A percentile compares a stretch with the other conserved stretches of the same genome.
Evolutionary conservation across 2,888 invertebrate species (phyloP).

Genomic region (Mellilla xanthometata): DNA sequence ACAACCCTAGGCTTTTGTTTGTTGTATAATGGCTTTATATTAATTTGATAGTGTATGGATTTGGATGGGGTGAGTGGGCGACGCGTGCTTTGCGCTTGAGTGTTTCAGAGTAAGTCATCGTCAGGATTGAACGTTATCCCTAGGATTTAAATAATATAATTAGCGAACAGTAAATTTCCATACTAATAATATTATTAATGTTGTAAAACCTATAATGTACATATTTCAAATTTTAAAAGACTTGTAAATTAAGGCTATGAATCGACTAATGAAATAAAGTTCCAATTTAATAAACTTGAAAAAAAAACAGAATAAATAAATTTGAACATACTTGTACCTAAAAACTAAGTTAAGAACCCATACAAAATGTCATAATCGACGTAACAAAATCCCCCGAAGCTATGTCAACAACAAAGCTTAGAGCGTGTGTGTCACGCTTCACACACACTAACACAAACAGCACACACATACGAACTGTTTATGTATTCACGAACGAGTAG

Average conservation of each 20-base stretch:
- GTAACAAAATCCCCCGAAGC: slow-evolving; percentile 35
- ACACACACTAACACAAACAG: slow-evolving; percentile 39
- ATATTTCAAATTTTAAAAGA: no score
- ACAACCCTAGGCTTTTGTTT: not conserved
- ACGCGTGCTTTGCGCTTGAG: slow-evolving; percentile 32
- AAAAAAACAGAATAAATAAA: no score
- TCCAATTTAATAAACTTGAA: no score
- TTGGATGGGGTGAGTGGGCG: slow-evolving; percentile 30
- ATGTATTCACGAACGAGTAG: slow-evolving; percentile 15
- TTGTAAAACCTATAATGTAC: no score
- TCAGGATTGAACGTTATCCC: no score
- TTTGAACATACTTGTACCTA: slow-evolving; percentile 12
- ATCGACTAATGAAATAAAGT: no score
- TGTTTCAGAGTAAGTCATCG: no score
- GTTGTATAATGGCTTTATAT: slow-evolving; percentile 9
- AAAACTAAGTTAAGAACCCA: slow-evolving; percentile 18
- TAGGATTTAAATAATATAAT: no score
- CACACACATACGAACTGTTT: slow-evolving; percentile 17
- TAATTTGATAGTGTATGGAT: slow-evolving; percentile 27
- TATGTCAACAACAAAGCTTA: slow-evolving; percentile 43
- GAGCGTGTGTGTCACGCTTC: slow-evolving; percentile 57
- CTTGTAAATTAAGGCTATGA: no score
- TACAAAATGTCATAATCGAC: slow-evolving; percentile 33
- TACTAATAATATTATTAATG: no score
- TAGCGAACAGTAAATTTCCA: no score